Evolutionary conservation across 1,140 invertebrate species (phyloP).

Genomic region (Gryllus bimaculatus): DNA sequence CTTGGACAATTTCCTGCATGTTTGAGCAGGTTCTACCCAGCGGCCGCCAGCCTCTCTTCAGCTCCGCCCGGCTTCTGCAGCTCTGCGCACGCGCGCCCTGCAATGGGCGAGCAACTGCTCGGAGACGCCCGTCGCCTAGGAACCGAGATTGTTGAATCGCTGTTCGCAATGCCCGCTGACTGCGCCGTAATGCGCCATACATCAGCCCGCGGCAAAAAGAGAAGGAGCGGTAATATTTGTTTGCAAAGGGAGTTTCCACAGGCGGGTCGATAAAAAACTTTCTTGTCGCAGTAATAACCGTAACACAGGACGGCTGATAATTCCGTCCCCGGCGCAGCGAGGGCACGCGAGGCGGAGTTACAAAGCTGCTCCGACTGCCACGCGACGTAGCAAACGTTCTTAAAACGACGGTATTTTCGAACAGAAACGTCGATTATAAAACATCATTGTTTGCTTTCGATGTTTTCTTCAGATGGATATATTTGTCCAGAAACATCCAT

Average conservation of each 20-base stretch:
- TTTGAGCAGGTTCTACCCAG: no score
- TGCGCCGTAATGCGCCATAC: neutral
- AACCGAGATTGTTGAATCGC: conserved; percentile 3
- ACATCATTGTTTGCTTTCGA: no score
- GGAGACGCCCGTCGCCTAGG: neutral
- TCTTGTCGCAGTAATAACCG: neutral
- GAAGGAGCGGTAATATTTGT: neutral
- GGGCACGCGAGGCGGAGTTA: neutral
- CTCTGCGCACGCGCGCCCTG: neutral
- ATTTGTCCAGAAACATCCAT: no score
- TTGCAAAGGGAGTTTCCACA: neutral
- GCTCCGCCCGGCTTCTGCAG: no score
- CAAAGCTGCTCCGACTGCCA: no score
- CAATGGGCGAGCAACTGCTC: neutral
- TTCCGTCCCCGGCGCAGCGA: neutral
- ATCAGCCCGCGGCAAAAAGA: neutral
- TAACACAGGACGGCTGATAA: neutral
- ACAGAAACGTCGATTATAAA: no score
- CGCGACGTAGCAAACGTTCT: no score
- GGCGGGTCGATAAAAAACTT: neutral
- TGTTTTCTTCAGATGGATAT: no score
- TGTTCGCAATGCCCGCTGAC: neutral
- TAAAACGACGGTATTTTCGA: no score
- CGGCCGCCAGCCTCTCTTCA: no score
- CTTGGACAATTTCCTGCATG: no score